Evolutionary conservation across 2,888 invertebrate species (phyloP), one percentile per base, ranked within the genome.

Genomic region (Mythimna pallens): DNA sequence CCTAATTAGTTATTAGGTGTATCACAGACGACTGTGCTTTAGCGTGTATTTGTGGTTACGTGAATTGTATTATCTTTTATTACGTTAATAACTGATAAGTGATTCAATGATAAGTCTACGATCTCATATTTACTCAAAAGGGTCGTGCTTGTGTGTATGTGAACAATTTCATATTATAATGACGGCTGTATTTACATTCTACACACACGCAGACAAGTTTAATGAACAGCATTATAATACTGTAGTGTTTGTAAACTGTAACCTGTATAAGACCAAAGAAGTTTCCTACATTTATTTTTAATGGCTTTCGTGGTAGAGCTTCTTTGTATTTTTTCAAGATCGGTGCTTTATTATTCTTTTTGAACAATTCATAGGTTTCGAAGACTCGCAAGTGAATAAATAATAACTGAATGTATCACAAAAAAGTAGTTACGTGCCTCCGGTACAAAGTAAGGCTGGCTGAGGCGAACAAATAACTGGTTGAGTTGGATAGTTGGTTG

Each of bases 401-500:
- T 85, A 85, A 82, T 75, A 84, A 66, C 80, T 65, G 77, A 83
- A 77, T 81, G 78, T 82, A 84, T 82, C 74, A 79, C 76, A 85
- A 87, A 85, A 86, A 85, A 87, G 77, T 80, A 70, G 80, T 78
- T 81, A 83, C 78, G 82, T 87, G 86, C 80, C 77, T 82, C 83
- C 77, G 88, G 83, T 90, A 91, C 91, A 88, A 89, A 89, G 90
- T 90, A 90, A 87, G 87, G 86, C 86, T 78, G 87, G 87, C 87
- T 76, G 84, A 82, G 83, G 83, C 83, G 87, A 88, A 89, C 88
- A 85, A 91, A 93, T 93, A 92, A 93, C 93, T 92, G 92, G 92
- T 92, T 87, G 91, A 91, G 91, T 92, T 87, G 92, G 90, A 90
- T 93, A 91, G 88, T 90, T 88, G 87, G 90, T 91, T 88, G 91